These are phyloP conservation scores for Lampris incognitus DNA, from an alignment of 2,113 vertebrate species.

Conservation along the genomic window DNA sequence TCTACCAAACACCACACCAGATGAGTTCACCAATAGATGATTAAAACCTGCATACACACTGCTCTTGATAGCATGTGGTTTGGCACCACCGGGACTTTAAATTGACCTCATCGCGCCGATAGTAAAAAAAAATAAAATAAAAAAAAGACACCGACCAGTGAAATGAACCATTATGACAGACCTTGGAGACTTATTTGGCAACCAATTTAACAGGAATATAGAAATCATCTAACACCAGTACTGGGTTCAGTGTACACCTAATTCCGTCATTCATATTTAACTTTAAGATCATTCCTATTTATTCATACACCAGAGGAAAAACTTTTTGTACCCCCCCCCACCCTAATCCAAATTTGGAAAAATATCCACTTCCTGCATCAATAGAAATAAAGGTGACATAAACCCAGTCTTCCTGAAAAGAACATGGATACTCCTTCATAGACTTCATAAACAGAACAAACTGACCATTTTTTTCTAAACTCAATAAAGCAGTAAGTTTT, in stretches of 20 bases:
- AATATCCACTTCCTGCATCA: conserved; percentile 1
- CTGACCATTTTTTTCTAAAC: neutral
- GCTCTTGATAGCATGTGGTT: no score
- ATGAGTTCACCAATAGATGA: no score
- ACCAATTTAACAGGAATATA: neutral
- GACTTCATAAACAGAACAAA: conserved; percentile 2
- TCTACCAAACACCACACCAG: no score
- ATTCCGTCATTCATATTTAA: neutral
- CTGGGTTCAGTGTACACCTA: neutral
- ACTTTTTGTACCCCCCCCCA: neutral
- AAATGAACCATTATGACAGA: neutral
- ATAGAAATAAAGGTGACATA: neutral
- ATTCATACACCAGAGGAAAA: neutral
- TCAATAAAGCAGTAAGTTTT: neutral
- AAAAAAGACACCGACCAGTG: no score
- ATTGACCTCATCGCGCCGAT: neutral
- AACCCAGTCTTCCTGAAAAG: neutral
- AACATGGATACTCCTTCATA: neutral
- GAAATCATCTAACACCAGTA: neutral
- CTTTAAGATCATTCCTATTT: conserved; percentile 6
- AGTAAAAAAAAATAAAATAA: neutral
- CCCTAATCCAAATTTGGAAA: neutral
- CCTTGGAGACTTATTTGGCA: neutral
- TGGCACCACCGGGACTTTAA: no score
- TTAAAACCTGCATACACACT: no score